A percentile compares a stretch with the other conserved stretches of the same genome.
Evolutionary conservation across 2,888 invertebrate species (phyloP).

Genomic region (Melangyna quadrimaculata): DNA sequence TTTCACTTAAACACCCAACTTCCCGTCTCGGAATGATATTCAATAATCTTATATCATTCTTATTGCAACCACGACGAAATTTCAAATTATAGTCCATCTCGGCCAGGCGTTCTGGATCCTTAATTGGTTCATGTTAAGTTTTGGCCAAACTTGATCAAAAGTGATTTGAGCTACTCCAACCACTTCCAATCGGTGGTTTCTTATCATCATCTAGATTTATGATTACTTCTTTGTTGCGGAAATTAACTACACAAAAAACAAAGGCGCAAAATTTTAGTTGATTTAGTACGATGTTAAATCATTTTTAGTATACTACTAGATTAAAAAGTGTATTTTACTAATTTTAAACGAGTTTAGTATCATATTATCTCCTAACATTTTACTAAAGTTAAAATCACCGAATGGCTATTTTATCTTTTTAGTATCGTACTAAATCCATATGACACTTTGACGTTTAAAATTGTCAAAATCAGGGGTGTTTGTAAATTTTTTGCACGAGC

Average conservation of each 20-base stretch:
- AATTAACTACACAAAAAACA: conserved; percentile 89
- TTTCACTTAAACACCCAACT: conserved; percentile 97
- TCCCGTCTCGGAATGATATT: conserved; percentile 96
- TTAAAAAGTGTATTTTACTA: no score
- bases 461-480: no score
- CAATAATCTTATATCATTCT: conserved; percentile 94
- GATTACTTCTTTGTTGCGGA: conserved; percentile 96
- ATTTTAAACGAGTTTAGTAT: no score
- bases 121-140: conserved; percentile 89
- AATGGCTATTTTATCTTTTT: no score
- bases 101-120: conserved; percentile 88
- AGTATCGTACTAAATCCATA: no score
- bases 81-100: conserved; percentile 93
- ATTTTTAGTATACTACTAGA: no score
- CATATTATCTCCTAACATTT: no score
- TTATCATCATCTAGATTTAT: conserved; percentile 95
- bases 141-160: conserved; percentile 97
- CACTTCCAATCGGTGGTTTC: conserved; percentile 94
- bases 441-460: no score
- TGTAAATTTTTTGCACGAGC: no score
- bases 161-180: conserved; percentile 93
- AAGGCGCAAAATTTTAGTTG: no score
- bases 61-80: conserved; percentile 90
- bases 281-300: no score
- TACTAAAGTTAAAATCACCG: no score